Base-by-base conservation (phyloP, 2,888 invertebrate species). In the Pyrochroa serraticornis region DNA sequence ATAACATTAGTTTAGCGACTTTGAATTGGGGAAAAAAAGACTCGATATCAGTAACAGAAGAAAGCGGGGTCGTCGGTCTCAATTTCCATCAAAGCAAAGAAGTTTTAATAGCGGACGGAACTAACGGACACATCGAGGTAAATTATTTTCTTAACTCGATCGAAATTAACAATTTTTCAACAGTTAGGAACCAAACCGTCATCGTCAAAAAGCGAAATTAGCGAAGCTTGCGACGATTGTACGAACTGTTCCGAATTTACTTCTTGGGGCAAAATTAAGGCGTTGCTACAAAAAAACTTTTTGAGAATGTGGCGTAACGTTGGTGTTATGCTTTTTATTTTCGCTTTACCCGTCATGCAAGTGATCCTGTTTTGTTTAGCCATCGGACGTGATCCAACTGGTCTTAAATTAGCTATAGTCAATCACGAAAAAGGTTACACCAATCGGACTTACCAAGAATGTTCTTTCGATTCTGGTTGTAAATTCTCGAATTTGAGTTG, bases 51-150 rank as follows among this genome's bases (percentile, higher is more conserved):
- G 91, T 92, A 58, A 90, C 91, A 7, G 92, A 93, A 72, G 93
- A 93, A 74, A 90, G 91, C 46, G 92, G 92, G 54, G 93, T 94
- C 3, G 88, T 93, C 14, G 93, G 93, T 0, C 84, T 94, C 36
- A 92, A 92, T 81, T 94, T 93, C 83, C 91, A 92, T 76, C 93
- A 93, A 81, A 93, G 93, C 81, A 93, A 93, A 83, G 93, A 94
- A 81, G 86, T 92, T 69, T 84, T 93, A 45, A 90, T 92, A 55
- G 86, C 88, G 50, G 93, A 93, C 66, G 82, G 82, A 57, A 82
- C 85, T 53, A 91, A 90, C 52, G 88, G 90, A 47, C 85, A 84
- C 73, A 80, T 84, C 65, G 85, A 85, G 71, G 85, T 85, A 76
- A 82, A 81, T 71, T 38, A 46, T 22, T 33, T 58, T 9, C 7